Evolutionary conservation across 2,888 invertebrate genomes (phyloP), one percentile per base, ranked within the genome.

Genomic region (Papilio demoleus): DNA sequence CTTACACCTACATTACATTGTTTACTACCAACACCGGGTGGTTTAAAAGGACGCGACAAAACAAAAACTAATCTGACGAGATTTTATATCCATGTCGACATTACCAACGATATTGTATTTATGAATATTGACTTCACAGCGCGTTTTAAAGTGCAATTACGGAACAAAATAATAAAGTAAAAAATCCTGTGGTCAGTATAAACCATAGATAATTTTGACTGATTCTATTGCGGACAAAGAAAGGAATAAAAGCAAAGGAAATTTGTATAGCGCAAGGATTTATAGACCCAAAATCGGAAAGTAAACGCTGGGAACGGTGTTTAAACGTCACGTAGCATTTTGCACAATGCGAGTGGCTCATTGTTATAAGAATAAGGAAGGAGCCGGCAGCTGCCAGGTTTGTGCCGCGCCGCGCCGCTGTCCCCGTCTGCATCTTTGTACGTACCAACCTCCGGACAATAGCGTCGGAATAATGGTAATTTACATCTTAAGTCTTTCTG

Each of bases 401-500:
- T 88, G 88, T 90, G 90, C 90, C 90, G 90, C 83, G 84, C 78
- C 90, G 90, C 90, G 53, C 89, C 82, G 85, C 78, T 86, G 86
- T 86, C 88, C 89, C 90, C 88, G 88, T 89, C 90, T 88, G 86
- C 88, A 90, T 91, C 88, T 88, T 90, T 88, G 88, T 89, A 83
- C 71, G 71, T 83, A 81, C 82, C 81, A 81, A 81, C 81, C 75
- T 68, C 67, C 78, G 84, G 78, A 92, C 91, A 92, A 92, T 88
- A 76, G 84, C 71, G 70, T 61, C 73, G 74, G 82, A 87, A 91
- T 92, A 92, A 92, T 90, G 91, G 90, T 88, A 91, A 92, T 92
- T 92, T 90, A 87, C 90, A 92, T 92, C 92, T 92, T 91, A 90
- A 88, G 91, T 88, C 90, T 86, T 84, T 87, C 85, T 85, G 83